A percentile compares a stretch with the other conserved stretches of the same genome.
phyloP scores from a whole-genome alignment of 2,888 invertebrate genomes.

The Eucera pruinosa region DNA sequence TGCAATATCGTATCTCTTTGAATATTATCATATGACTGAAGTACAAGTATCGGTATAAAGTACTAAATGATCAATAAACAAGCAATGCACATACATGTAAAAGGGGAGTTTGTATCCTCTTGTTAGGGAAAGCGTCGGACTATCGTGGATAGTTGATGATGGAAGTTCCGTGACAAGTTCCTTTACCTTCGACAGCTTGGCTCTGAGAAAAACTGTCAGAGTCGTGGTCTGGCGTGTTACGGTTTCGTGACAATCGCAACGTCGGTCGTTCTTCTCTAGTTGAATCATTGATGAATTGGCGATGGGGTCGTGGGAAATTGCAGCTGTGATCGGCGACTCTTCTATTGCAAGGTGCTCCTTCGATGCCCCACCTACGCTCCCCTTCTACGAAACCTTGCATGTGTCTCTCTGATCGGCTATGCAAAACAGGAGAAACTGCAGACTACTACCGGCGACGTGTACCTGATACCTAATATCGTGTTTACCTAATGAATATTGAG shows the following conservation, averaged over 20 bases:
- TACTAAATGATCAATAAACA: conserved; percentile 17
- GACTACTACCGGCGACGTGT: conserved; percentile 65
- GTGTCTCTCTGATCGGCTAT: conserved; percentile 69
- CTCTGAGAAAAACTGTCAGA: conserved; percentile 63
- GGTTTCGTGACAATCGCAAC: conserved; percentile 73
- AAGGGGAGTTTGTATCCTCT: neutral
- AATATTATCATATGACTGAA: too few species aligned
- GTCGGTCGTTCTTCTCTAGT: conserved; percentile 71
- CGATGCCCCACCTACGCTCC: conserved; percentile 28
- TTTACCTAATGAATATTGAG: conserved; percentile 67
- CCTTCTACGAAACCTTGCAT: conserved; percentile 56
- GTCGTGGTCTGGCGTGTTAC: conserved; percentile 51
- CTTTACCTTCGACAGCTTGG: conserved; percentile 45
- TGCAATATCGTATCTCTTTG: too few species aligned
- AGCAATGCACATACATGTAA: neutral
- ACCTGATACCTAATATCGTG: conserved; percentile 70
- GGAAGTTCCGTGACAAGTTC: conserved; percentile 58
- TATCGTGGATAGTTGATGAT: conserved; percentile 23
- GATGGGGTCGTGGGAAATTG: conserved; percentile 80
- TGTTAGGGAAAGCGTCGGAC: conserved; percentile 29
- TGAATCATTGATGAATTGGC: conserved; percentile 83
- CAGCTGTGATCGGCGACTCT: conserved; percentile 78
- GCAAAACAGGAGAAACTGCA: conserved; percentile 75
- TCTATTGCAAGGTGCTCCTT: conserved; percentile 60
- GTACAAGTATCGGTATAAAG: neutral